A percentile compares a stretch with the other conserved stretches of the same genome.
Conservation (phyloP, 2,888 invertebrate genomes). For the Ormyrus thymus region DNA sequence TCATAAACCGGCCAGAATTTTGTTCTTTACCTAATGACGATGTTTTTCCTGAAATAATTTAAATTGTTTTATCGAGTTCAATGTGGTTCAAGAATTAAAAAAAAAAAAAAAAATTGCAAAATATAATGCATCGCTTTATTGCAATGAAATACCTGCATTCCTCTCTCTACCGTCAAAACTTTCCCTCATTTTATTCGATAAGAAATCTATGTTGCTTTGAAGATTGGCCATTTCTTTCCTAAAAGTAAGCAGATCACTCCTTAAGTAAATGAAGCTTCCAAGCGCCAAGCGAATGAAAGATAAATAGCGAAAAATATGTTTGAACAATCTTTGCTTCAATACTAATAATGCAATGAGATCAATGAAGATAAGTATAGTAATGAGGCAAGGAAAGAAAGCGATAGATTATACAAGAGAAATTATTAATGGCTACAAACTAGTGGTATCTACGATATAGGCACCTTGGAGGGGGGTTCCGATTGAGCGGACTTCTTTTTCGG, state of each 20-base stretch:
- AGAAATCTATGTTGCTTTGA: constrained; percentile 86
- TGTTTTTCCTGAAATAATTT: constrained; percentile 22
- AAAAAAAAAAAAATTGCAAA: too few relatives aligned
- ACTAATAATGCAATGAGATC: neutral
- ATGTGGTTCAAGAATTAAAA: too few relatives aligned
- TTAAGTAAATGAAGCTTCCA: too few relatives aligned
- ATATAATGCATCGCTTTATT: too few relatives aligned
- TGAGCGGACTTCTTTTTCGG: constrained; percentile 70
- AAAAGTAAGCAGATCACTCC: constrained; percentile 60
- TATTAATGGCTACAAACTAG: neutral
- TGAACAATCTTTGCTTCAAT: neutral
- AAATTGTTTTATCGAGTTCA: neutral
- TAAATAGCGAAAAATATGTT: constrained; percentile 14
- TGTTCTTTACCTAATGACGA: neutral
- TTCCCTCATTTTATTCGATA: constrained; percentile 76
- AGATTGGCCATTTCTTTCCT: constrained; percentile 88
- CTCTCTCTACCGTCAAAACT: constrained; percentile 53
- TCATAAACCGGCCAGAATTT: neutral
- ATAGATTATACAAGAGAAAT: too few relatives aligned
- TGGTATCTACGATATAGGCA: constrained; percentile 60
- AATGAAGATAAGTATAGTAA: neutral
- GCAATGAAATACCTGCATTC: constrained; percentile 32
- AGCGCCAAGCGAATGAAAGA: too few relatives aligned
- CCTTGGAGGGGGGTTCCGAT: constrained; percentile 66
- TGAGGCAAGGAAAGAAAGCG: neutral